Percentiles rank a stretch among this genome's conserved stretches.
Conservation (phyloP, 2,797 vertebrate species). For the Cirrhinus molitorella region DNA sequence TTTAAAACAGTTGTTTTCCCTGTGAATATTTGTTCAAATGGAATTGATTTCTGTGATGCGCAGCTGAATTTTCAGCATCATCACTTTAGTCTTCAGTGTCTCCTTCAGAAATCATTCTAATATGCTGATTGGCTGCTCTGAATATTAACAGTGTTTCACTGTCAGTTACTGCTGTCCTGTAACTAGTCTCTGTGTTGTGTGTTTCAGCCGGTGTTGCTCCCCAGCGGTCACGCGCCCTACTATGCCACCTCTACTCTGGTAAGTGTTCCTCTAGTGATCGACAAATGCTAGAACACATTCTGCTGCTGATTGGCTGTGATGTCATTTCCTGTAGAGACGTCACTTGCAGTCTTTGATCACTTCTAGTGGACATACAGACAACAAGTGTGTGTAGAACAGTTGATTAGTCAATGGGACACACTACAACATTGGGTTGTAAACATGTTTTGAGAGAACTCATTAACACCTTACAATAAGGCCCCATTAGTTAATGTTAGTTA, state of each 20-base stretch:
- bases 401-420: no score
- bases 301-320: background rate
- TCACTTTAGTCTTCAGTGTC: no score
- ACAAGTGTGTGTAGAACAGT: no score
- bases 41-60: no score
- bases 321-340: background rate
- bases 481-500: no score
- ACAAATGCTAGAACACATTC: background rate
- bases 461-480: background rate
- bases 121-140: background rate
- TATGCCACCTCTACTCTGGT: conserved; percentile 63
- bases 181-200: conserved; percentile 17
- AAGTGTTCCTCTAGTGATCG: background rate
- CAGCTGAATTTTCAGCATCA: no score
- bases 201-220: conserved; percentile 63
- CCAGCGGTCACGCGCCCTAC: conserved; percentile 59
- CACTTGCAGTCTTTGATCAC: background rate
- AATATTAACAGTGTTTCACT: no score
- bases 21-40: no score
- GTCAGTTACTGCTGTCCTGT: background rate
- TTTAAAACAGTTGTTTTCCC: no score
- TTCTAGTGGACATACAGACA: background rate
- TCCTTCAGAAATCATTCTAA: no score
- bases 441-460: background rate
- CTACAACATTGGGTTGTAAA: no score